Evolutionary conservation across 2,797 vertebrate species (phyloP).

Genomic region (Sternotherus odoratus): DNA sequence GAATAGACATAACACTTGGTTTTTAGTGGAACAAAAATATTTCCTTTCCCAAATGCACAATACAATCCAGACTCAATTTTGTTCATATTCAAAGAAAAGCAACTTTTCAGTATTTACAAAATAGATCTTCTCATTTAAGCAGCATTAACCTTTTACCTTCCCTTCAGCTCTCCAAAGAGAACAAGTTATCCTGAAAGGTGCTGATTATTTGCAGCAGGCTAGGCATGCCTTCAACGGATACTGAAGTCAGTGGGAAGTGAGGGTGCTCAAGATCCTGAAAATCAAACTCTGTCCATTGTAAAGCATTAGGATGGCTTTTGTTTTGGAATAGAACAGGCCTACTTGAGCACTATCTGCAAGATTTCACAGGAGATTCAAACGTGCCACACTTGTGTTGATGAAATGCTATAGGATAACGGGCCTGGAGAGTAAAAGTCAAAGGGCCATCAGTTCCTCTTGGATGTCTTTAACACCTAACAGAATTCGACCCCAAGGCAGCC

Average conservation of each 20-base stretch:
- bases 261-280: accelerated
- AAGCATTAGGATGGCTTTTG: neutral
- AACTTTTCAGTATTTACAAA: neutral
- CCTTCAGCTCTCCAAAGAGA: neutral
- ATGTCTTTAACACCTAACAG: neutral
- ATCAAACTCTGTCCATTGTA: neutral
- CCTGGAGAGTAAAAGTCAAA: neutral
- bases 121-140: too few species aligned
- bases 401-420: accelerated
- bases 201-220: neutral
- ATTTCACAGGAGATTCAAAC: neutral
- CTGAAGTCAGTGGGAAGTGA: neutral
- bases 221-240: neutral
- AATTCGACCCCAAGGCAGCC: neutral
- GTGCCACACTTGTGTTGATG: accelerated
- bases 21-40: slow-evolving; percentile 50
- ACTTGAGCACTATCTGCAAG: neutral
- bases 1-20: neutral
- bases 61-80: slow-evolving; percentile 20
- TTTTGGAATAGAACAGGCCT: neutral
- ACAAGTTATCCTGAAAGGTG: neutral
- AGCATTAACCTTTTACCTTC: neutral
- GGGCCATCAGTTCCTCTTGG: neutral
- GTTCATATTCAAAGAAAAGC: slow-evolving; percentile 32
- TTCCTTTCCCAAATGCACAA: slow-evolving; percentile 27